A percentile compares a stretch with the other conserved stretches of the same genome.
Evolutionary conservation across 2,797 vertebrate species (phyloP).

Genomic region (Lepilemur ruficaudatus): DNA sequence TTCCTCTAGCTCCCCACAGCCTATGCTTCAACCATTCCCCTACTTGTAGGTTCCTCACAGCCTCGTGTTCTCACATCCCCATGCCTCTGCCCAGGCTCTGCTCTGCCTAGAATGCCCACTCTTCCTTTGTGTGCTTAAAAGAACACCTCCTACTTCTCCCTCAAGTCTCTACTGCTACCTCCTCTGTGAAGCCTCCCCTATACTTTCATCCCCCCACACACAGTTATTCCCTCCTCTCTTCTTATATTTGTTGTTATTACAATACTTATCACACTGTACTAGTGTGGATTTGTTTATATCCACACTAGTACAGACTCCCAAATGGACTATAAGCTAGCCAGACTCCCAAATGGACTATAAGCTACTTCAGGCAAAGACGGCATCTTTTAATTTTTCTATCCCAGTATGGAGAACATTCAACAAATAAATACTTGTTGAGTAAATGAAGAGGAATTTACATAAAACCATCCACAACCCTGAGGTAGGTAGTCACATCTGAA

Average conservation of each 20-base stretch:
- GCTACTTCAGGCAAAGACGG: neutral
- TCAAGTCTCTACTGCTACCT: neutral
- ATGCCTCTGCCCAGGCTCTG: neutral
- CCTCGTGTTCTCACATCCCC: neutral
- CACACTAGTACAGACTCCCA: too few relatives aligned
- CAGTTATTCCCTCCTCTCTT: neutral
- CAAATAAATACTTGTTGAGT: neutral
- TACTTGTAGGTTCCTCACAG: neutral
- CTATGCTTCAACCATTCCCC: neutral
- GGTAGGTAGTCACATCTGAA: neutral
- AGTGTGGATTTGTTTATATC: neutral
- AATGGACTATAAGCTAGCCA: too few relatives aligned
- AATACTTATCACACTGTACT: neutral
- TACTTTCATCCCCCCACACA: neutral
- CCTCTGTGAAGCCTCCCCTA: neutral
- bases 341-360: neutral
- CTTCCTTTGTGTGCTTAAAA: neutral
- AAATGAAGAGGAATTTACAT: conserved; percentile 23
- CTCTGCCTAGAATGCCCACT: neutral
- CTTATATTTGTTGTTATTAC: neutral
- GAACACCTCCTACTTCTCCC: neutral
- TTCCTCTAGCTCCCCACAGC: neutral
- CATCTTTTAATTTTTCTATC: conserved; percentile 5
- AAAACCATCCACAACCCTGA: neutral
- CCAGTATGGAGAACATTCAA: neutral